A percentile compares a stretch with the other conserved stretches of the same genome.
phyloP scores from a whole-genome alignment of 1,140 invertebrate species.

The Calosoma granatense region DNA sequence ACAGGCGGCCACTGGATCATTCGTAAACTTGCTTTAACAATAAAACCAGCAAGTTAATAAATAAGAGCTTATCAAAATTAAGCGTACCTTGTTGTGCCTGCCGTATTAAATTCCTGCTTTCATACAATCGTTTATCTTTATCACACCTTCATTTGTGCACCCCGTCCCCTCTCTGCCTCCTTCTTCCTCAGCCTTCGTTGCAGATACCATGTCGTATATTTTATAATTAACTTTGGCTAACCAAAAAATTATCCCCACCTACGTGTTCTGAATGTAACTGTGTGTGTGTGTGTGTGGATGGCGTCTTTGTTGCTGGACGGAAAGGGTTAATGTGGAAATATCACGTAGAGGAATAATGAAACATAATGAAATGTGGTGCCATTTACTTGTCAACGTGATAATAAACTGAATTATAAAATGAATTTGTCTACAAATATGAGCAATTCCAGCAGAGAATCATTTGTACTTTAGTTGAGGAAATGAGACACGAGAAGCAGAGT shows the following conservation, averaged over 20 bases:
- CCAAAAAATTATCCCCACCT: background rate
- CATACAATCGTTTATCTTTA: conserved; percentile 1
- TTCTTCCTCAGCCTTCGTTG: too few species aligned
- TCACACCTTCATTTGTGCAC: conserved; percentile 5
- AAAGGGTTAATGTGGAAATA: conserved; percentile 5
- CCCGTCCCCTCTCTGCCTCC: background rate
- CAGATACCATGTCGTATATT: too few species aligned
- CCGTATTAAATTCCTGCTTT: background rate
- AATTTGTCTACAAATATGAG: too few species aligned
- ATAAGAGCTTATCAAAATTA: conserved; percentile 6
- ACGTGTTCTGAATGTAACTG: background rate
- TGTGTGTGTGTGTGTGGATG: background rate
- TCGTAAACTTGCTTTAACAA: background rate
- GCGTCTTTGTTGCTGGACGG: background rate
- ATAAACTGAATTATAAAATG: too few species aligned
- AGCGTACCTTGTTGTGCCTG: conserved; percentile 4
- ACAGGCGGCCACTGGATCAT: background rate
- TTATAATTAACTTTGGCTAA: conserved; percentile 5
- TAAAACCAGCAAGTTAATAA: background rate
- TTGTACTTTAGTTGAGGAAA: too few species aligned
- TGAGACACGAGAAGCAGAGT: too few species aligned
- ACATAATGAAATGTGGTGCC: background rate
- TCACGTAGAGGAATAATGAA: conserved; percentile 1
- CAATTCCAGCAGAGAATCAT: too few species aligned
- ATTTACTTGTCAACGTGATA: background rate